Conservation (phyloP, 2,113 vertebrate species). For the Callaeas wilsoni region DNA sequence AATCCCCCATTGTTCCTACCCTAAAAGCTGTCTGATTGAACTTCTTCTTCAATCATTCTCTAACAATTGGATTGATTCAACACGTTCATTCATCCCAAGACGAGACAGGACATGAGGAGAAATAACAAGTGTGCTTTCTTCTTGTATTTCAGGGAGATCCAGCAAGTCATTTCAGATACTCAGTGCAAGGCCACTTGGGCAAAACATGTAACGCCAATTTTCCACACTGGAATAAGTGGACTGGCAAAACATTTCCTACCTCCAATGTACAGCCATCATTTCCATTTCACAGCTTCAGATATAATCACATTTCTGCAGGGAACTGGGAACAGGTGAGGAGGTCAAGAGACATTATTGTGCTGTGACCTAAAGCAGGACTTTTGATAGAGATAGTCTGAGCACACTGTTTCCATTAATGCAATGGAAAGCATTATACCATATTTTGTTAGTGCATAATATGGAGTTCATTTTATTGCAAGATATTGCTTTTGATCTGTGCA, state of each 20-base stretch:
- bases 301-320: neutral
- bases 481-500: neutral
- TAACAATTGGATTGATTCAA: neutral
- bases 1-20: neutral
- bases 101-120: neutral
- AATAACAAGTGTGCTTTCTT: neutral
- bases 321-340: neutral
- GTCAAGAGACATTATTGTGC: neutral
- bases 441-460: neutral
- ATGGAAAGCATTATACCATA: neutral
- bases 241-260: neutral
- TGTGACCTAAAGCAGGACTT: neutral
- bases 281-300: neutral
- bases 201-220: neutral
- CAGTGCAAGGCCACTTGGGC: neutral
- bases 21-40: conserved; percentile 14
- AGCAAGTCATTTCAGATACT: neutral
- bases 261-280: neutral
- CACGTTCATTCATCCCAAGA: neutral
- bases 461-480: neutral
- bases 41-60: neutral
- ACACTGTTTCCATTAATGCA: neutral
- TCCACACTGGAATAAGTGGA: neutral
- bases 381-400: neutral
- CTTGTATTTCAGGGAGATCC: neutral